Evolutionary conservation across 2,797 vertebrate genomes (phyloP), one percentile per base, ranked within the genome.

Genomic region (Scarus forsteni): DNA sequence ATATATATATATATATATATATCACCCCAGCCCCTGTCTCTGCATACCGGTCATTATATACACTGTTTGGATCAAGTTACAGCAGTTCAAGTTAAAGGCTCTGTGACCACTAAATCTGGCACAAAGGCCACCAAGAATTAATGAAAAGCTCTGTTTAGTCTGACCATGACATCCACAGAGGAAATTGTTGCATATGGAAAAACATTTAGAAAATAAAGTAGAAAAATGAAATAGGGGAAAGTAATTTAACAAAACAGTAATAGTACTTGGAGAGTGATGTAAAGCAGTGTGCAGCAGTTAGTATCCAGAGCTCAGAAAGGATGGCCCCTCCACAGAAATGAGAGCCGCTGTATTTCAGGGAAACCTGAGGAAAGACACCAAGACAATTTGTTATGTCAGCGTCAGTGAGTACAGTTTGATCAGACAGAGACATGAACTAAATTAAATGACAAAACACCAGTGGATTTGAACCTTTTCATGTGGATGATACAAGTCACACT

Each of bases 251-350:
- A 36, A 27, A 12, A 27, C 10, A 15, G 15, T 2, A 43, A 19
- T 43, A 61, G 27, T 85, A 95, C 93, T 72, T 71, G 3, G 92
- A 91, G 7, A 77, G 12, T 1, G 75, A 83, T 8, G 83, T 16
- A 59, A 96, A 80, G 53, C 97, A 97, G 85, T 96, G 96, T 69
- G 97, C 96, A 0, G 97, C 96, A 0, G 96, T 97, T 76, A 96
- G 73, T 46, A 98, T 91, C 94, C 96, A 96, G 63, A 80, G 91
- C 12, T 94, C 89, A 10, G 92, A 94, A 86, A 97, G 86, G 79
- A 96, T 91, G 55, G 95, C 93, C 52, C 95, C 96, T 66, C 95
- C 96, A 54, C 97, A 98, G 90, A 97, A 94, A 75, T 97, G 96
- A 56, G 88, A 92, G 13, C 93, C 89, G 16, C 83, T 90, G 79